Evolutionary conservation across 2,113 vertebrate genomes (phyloP).

Genomic region (Pseudorectes ferrugineus): DNA sequence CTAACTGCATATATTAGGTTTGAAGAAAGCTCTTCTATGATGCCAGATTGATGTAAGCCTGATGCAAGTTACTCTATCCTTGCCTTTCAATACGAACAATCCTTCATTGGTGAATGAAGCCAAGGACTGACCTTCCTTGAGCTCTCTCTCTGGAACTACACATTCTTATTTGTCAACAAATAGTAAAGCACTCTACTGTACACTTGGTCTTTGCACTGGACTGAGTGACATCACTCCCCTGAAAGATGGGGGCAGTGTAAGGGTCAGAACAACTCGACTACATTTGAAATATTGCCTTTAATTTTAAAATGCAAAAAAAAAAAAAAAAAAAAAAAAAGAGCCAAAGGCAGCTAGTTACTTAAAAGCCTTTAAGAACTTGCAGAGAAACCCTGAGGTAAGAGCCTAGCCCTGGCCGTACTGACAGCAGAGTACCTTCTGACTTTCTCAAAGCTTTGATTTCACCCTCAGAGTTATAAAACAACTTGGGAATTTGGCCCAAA

Average conservation of each 20-base stretch:
- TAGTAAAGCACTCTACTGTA: not conserved
- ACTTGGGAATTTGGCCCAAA: not conserved
- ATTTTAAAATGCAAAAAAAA: not conserved
- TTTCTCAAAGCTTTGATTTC: not conserved
- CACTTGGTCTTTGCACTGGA: not conserved
- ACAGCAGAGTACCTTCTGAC: not conserved
- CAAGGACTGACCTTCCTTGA: not conserved
- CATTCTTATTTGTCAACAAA: not conserved
- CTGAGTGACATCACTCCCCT: not conserved
- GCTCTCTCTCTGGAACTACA: not conserved
- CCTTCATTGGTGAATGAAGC: not conserved
- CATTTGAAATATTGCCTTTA: not conserved
- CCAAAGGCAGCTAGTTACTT: not conserved
- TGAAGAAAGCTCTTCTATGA: not conserved
- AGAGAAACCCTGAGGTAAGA: not conserved
- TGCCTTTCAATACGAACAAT: not conserved
- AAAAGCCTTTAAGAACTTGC: not conserved
- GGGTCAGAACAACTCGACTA: not conserved
- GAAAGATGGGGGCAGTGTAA: not conserved
- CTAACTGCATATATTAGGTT: not conserved
- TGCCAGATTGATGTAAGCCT: not conserved
- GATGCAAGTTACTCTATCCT: not conserved
- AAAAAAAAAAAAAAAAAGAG: not conserved
- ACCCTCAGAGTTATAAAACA: not conserved
- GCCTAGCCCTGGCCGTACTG: not conserved